Conservation (phyloP, 2,113 vertebrate genomes). For the Boulengeromyrus knoepffleri region DNA sequence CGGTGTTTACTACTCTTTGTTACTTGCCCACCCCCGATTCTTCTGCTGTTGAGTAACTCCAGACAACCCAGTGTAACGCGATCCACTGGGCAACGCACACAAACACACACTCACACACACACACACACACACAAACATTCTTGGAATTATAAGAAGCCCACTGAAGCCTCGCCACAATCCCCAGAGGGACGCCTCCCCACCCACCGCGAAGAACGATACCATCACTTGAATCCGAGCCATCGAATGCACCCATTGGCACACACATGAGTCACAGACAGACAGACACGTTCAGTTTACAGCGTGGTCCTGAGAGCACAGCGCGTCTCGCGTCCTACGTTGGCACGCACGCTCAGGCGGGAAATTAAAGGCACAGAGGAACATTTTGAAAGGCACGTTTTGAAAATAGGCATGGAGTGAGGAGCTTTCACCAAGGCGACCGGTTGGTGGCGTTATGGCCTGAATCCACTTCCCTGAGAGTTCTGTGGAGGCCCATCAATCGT, state of each 20-base stretch:
- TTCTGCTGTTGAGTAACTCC: slow-evolving; percentile 11
- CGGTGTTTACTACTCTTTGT: slow-evolving; percentile 14
- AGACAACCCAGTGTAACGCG: not conserved
- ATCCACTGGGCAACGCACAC: not conserved
- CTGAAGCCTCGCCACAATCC: slow-evolving; percentile 2
- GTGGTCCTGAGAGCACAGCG: not conserved
- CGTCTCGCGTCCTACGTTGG: not conserved
- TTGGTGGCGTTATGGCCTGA: not conserved
- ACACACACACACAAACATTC: slow-evolving; percentile 10
- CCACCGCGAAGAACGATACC: slow-evolving; percentile 1
- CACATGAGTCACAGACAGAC: not conserved
- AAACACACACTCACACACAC: not conserved
- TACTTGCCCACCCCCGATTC: not conserved
- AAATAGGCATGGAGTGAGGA: not conserved
- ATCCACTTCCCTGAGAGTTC: slow-evolving; percentile 1
- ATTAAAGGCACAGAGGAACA: not conserved
- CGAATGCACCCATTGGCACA: not conserved
- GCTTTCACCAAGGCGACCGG: not conserved
- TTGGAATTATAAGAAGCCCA: not conserved
- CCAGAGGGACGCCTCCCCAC: not conserved
- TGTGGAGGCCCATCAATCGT: not conserved
- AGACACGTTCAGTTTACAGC: not conserved
- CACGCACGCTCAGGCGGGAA: not conserved
- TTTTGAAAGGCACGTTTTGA: not conserved
- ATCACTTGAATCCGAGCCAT: slow-evolving; percentile 10